Percentiles rank a stretch among this genome's conserved stretches.
Evolutionary conservation across 2,888 invertebrate genomes (phyloP).

Genomic region (Cabera pusaria): DNA sequence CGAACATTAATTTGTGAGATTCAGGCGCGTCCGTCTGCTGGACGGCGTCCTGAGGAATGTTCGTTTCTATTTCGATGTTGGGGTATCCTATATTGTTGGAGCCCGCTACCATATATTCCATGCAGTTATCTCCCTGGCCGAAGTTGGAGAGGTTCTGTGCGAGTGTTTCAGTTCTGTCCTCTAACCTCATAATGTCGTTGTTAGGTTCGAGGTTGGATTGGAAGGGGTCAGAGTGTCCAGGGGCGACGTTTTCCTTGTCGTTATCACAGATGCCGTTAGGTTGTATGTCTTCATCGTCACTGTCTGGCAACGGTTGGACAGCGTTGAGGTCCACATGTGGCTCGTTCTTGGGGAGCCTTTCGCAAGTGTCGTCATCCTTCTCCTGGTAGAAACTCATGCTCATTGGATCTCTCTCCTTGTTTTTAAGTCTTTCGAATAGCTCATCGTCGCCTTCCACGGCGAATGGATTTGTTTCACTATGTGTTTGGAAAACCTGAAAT

Average conservation of each 20-base stretch:
- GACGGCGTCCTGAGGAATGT: constrained; percentile 54
- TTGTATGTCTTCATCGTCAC: constrained; percentile 73
- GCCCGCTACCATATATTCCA: constrained; percentile 53
- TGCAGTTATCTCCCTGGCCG: constrained; percentile 51
- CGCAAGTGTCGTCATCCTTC: constrained; percentile 80
- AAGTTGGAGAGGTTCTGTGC: constrained; percentile 48
- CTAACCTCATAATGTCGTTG: constrained; percentile 66
- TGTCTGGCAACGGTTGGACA: constrained; percentile 81
- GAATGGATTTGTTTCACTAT: constrained; percentile 74
- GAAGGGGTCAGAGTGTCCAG: too few relatives aligned
- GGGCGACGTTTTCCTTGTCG: constrained; percentile 68
- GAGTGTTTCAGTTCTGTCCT: constrained; percentile 50
- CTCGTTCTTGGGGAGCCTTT: constrained; percentile 57
- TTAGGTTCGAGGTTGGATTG: constrained; percentile 61
- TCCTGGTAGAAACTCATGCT: constrained; percentile 86
- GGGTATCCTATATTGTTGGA: constrained; percentile 54
- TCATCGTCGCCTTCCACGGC: constrained; percentile 71
- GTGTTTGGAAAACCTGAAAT: constrained; percentile 72
- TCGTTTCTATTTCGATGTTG: constrained; percentile 61
- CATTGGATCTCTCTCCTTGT: constrained; percentile 85
- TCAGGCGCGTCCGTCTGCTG: constrained; percentile 75
- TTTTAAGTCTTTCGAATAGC: constrained; percentile 76
- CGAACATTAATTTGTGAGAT: constrained; percentile 76
- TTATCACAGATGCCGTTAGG: constrained; percentile 54
- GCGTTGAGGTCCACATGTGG: constrained; percentile 83